These are phyloP conservation scores for Takifugu ocellatus DNA, from an alignment of 2,797 vertebrate species.

Conservation along the genomic window DNA sequence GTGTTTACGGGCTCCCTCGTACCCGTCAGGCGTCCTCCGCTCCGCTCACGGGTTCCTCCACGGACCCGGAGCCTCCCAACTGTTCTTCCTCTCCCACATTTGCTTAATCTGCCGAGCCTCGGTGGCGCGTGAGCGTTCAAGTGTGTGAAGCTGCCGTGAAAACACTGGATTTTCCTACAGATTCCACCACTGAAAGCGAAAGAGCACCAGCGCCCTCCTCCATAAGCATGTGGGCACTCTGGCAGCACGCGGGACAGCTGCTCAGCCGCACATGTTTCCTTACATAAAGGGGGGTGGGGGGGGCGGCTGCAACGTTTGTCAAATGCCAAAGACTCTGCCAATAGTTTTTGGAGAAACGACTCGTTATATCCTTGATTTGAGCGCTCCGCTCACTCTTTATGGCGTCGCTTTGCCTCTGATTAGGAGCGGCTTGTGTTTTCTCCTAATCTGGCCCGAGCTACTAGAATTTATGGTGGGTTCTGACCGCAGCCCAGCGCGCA, in stretches of 20 bases:
- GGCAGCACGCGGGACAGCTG: conserved; percentile 38
- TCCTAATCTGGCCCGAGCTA: conserved; percentile 28
- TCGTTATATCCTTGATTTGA: conserved; percentile 11
- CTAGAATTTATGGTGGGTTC: conserved; percentile 50
- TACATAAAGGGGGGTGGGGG: conserved; percentile 48
- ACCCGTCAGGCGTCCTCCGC: too few species aligned
- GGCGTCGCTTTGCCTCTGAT: conserved; percentile 27
- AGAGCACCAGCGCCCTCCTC: not conserved
- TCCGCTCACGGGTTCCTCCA: too few species aligned
- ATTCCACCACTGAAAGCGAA: too few species aligned
- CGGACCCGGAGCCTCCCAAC: too few species aligned
- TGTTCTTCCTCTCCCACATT: too few species aligned
- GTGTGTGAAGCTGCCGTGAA: not conserved
- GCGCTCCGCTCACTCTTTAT: conserved; percentile 24
- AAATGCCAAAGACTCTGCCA: conserved; percentile 63
- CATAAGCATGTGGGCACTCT: conserved; percentile 31
- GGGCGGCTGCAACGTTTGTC: conserved; percentile 49
- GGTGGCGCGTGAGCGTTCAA: too few species aligned
- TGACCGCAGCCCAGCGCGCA: conserved; percentile 5
- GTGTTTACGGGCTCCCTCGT: too few species aligned
- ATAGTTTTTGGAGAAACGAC: conserved; percentile 11
- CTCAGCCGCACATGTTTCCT: conserved; percentile 16
- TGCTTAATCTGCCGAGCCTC: too few species aligned
- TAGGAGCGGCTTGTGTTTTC: conserved; percentile 35
- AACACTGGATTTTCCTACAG: not conserved